Evolutionary conservation across 2,113 vertebrate species (phyloP).

Genomic region (Psophia crepitans): DNA sequence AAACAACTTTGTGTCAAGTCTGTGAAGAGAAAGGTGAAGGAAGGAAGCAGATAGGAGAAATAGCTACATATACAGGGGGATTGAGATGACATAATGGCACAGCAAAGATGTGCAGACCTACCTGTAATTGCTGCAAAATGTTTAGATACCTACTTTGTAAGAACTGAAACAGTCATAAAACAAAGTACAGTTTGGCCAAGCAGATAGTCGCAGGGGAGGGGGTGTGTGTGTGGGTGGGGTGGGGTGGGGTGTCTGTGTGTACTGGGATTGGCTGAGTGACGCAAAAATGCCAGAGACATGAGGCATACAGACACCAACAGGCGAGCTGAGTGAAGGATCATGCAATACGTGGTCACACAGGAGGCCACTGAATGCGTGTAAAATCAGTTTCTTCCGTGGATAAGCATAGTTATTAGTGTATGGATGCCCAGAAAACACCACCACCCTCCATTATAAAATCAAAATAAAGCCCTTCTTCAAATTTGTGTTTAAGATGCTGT

Average conservation of each 20-base stretch:
- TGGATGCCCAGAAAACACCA: background rate
- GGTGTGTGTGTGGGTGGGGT: too few relatives aligned
- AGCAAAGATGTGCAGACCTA: background rate
- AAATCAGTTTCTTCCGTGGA: background rate
- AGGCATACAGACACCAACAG: background rate
- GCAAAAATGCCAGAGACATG: background rate
- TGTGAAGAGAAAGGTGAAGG: background rate
- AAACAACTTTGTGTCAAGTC: background rate
- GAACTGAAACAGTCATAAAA: background rate
- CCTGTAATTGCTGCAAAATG: background rate
- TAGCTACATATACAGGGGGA: background rate
- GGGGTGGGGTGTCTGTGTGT: background rate
- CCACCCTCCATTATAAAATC: too few relatives aligned
- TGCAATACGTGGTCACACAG: background rate
- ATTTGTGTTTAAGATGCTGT: too few relatives aligned
- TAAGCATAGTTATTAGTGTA: background rate
- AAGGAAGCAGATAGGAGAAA: background rate
- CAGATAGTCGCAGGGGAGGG: too few relatives aligned
- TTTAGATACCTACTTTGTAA: too few relatives aligned
- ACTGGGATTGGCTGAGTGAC: background rate
- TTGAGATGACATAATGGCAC: background rate
- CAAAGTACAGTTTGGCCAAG: background rate
- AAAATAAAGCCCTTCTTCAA: too few relatives aligned
- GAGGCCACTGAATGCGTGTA: background rate
- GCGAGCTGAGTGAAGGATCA: background rate